Conservation (phyloP, 1,140 invertebrate species). For the Drosophila malerkotliana region DNA sequence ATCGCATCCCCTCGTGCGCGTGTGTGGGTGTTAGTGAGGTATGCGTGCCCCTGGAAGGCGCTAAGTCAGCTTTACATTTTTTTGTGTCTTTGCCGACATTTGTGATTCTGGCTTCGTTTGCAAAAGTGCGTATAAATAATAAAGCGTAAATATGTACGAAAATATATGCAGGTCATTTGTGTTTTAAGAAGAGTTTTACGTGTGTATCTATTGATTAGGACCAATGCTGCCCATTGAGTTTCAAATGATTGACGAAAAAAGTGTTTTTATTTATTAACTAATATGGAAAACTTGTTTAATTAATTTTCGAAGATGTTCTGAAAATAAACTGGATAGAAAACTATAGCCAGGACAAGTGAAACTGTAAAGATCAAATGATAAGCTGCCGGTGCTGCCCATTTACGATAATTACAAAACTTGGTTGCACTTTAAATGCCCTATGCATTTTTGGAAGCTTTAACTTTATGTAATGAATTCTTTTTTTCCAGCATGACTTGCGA, state of each 20-base stretch:
- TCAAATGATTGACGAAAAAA: background rate
- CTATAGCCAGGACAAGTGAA: background rate
- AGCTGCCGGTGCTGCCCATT: constrained; percentile 35
- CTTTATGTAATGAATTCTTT: constrained; percentile 1
- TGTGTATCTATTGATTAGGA: background rate
- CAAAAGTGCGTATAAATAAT: constrained; percentile 41
- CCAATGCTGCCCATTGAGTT: constrained; percentile 10
- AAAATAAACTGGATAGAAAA: too few relatives aligned
- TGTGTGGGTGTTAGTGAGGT: constrained; percentile 22
- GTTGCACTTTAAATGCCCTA: constrained; percentile 18
- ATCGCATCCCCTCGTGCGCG: constrained; percentile 13
- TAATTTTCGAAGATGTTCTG: background rate
- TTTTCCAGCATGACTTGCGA: constrained; percentile 54
- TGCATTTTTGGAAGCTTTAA: constrained; percentile 8
- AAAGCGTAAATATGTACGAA: background rate
- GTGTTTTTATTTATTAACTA: background rate
- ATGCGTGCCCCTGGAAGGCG: constrained; percentile 8
- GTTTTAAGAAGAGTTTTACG: background rate
- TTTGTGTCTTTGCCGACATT: background rate
- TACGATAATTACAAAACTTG: background rate
- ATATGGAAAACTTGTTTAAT: background rate
- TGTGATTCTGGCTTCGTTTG: constrained; percentile 39
- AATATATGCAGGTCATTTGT: constrained; percentile 1
- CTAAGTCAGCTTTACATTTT: constrained; percentile 19
- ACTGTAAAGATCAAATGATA: constrained; percentile 12